These are phyloP conservation scores for Amblyjoppa proteus DNA, from an alignment of 2,888 invertebrate species.

Conservation along the genomic window DNA sequence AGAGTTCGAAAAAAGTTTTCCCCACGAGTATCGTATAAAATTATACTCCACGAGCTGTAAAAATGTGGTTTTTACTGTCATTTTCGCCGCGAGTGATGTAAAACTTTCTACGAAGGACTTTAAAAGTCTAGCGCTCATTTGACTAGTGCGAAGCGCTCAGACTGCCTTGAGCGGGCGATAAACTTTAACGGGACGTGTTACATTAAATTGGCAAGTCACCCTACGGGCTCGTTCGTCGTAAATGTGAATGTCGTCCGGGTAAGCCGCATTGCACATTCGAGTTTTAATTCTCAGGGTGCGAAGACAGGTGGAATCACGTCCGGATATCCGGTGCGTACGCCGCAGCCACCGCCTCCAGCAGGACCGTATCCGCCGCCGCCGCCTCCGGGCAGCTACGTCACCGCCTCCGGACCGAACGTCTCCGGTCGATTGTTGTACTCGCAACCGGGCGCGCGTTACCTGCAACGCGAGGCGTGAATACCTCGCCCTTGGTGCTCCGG, in stretches of 20 bases:
- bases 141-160: too few species aligned
- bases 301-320: constrained; percentile 94
- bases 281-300: constrained; percentile 86
- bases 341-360: constrained; percentile 82
- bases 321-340: constrained; percentile 91
- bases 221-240: not conserved
- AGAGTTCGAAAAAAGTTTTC: too few species aligned
- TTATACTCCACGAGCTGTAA: too few species aligned
- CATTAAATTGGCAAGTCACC: too few species aligned
- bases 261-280: constrained; percentile 26
- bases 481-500: not conserved
- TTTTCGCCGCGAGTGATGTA: too few species aligned
- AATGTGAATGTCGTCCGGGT: not conserved
- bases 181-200: too few species aligned
- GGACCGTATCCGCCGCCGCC: constrained; percentile 79
- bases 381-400: constrained; percentile 81
- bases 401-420: constrained; percentile 78
- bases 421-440: constrained; percentile 81
- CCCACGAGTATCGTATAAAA: too few species aligned
- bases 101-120: too few species aligned
- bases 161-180: too few species aligned
- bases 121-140: too few species aligned
- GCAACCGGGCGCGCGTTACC: constrained; percentile 81
- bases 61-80: too few species aligned
- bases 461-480: constrained; percentile 80